Base-by-base conservation (phyloP, 2,797 vertebrate species). In the Enteromius treurensis region DNA sequence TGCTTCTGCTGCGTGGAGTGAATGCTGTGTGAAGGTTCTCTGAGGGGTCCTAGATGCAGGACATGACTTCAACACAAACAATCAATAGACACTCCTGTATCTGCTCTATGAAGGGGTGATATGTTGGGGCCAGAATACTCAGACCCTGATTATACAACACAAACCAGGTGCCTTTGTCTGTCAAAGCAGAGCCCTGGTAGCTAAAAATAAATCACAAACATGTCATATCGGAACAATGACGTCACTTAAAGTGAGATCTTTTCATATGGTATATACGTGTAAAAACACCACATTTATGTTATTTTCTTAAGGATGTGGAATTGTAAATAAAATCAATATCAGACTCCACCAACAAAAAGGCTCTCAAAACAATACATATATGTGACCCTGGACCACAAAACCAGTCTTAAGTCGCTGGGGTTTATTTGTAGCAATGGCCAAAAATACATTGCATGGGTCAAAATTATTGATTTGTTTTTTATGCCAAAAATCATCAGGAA, bases 1-100 rank as follows among this genome's bases (percentile, higher is more conserved):
- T 81, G 85, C 82, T 79, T 79, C 84, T 86, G 84, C 83, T 64
- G 75, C 42, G 19, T 86, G 85, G 88, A 91, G 90, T 90, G 89
- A 91, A 79, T 90, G 86, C 79, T 77, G 89, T 87, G 77, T 80
- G 78, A 82, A 74, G 58, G 53, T 69, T 79, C 81, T 88, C 77
- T 81, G 75, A 84, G 77, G 69, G 6, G 68, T 80, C 49, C 60
- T 86, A 81, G 76, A 84, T 51, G 83, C 79, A 81, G 84, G 75
- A 87, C 71, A 86, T 90, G 87, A 89, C 87, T 83, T 89, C 85
- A 49, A 86, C 81, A 77, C 29, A 85, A 83, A n/a, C 70, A 78
- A 64, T 53, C 64, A 69, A 62, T 83, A 49, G 83, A 75, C 71
- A 74, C 79, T 84, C 49, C 64, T 79, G 32, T 47, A 74, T 76